Conservation (phyloP, 2,888 invertebrate species). For the Caenorhabditis sulstoni region DNA sequence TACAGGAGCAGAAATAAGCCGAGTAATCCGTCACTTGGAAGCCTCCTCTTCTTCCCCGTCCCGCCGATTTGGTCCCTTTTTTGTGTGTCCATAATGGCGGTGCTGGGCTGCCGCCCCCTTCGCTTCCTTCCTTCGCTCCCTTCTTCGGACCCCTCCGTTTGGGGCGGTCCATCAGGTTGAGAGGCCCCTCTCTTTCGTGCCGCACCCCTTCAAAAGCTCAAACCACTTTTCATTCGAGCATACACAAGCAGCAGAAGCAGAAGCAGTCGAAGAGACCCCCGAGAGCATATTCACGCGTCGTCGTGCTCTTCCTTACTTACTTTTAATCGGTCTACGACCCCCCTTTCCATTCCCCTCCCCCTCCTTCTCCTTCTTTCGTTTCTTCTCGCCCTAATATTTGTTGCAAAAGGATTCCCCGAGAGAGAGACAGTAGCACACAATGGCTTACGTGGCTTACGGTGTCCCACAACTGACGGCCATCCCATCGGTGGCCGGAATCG, state of each 20-base stretch:
- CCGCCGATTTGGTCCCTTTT: slow-evolving; percentile 8
- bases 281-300: slow-evolving; percentile 36
- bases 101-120: slow-evolving; percentile 12
- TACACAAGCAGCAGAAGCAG: slow-evolving; percentile 15
- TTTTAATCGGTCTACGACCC: slow-evolving; percentile 42
- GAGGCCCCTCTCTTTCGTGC: slow-evolving; percentile 14
- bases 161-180: slow-evolving; percentile 35
- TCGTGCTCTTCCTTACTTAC: slow-evolving; percentile 43
- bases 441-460: slow-evolving; percentile 60
- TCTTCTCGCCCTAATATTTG: not conserved
- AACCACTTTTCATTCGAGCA: slow-evolving; percentile 58
- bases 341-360: slow-evolving; percentile 6
- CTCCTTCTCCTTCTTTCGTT: slow-evolving; percentile 1
- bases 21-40: slow-evolving; percentile 33
- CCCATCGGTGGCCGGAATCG: slow-evolving; percentile 58
- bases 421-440: not conserved
- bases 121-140: slow-evolving; percentile 22
- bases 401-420: not conserved
- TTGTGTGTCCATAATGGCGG: slow-evolving; percentile 20
- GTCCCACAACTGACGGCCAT: slow-evolving; percentile 41
- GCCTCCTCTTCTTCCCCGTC: slow-evolving; percentile 20
- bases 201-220: slow-evolving; percentile 41
- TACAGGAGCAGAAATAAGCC: slow-evolving; percentile 25
- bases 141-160: slow-evolving; percentile 13
- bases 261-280: not conserved